phyloP scores from a whole-genome alignment of 30 jellyfish, hydroid and myxozoan species.

The Catostylus mosaicus region DNA sequence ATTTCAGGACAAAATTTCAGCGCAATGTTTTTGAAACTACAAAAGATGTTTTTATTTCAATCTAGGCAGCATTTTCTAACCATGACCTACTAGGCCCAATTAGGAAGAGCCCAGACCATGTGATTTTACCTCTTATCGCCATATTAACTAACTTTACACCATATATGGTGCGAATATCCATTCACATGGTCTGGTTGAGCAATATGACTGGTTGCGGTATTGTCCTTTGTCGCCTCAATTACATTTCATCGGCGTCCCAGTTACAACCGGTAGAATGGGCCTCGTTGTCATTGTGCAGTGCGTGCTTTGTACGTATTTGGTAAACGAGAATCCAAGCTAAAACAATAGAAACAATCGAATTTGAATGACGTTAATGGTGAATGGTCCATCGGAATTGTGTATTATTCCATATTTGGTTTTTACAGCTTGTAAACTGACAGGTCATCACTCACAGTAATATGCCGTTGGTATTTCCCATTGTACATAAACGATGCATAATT shows the following conservation, averaged over 20 bases:
- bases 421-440: background rate
- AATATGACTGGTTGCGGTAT: constrained; percentile 2
- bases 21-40: no score
- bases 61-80: no score
- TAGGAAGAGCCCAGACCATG: background rate
- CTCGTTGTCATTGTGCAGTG: background rate
- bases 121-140: background rate
- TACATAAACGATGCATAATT: no score
- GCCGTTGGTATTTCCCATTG: no score
- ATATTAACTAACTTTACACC: background rate
- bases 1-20: no score
- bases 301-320: constrained; percentile 9
- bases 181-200: constrained; percentile 8
- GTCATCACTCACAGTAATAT: background rate
- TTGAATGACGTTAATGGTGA: background rate
- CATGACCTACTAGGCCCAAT: no score
- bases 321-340: background rate
- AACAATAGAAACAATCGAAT: background rate
- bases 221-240: background rate
- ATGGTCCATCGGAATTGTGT: background rate
- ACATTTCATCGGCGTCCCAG: constrained; percentile 4
- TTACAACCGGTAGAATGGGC: constrained; percentile 9
- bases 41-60: no score
- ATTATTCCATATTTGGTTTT: background rate
- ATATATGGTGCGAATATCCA: background rate